phyloP scores from a whole-genome alignment of 2,888 invertebrate species.

The Bedellia somnulentella region DNA sequence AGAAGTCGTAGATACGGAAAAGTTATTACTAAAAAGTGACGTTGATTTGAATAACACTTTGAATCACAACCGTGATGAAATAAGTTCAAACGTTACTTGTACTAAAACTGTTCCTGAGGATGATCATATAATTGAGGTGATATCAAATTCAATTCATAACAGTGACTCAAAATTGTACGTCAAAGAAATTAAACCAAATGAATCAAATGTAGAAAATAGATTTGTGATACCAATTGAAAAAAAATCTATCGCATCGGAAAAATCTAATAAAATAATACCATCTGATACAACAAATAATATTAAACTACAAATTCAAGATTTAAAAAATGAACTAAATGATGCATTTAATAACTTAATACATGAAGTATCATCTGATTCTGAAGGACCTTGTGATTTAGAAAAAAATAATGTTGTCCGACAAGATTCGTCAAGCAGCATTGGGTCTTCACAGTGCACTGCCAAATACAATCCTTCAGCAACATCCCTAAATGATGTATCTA shows the following conservation, averaged over 20 bases:
- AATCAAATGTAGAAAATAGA: slow-evolving; percentile 5
- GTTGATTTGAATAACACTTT: slow-evolving; percentile 8
- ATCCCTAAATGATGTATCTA: slow-evolving; percentile 63
- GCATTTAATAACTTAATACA: slow-evolving; percentile 49
- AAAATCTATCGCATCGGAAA: slow-evolving; percentile 4
- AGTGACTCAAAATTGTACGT: slow-evolving; percentile 41
- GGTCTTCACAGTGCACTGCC: slow-evolving; percentile 71
- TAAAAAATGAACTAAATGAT: slow-evolving; percentile 49
- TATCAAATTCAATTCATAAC: slow-evolving; percentile 37
- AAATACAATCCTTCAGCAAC: slow-evolving; percentile 65
- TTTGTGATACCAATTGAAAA: not conserved
- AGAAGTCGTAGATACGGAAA: slow-evolving; percentile 48
- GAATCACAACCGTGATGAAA: not conserved
- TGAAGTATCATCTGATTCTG: slow-evolving; percentile 44
- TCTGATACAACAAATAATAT: slow-evolving; percentile 12
- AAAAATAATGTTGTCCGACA: slow-evolving; percentile 43
- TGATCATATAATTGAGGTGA: slow-evolving; percentile 21
- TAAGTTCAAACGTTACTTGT: too few species aligned
- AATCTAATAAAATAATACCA: slow-evolving; percentile 3
- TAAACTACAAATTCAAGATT: slow-evolving; percentile 40
- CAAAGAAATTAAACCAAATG: slow-evolving; percentile 25
- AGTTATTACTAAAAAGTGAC: slow-evolving; percentile 33
- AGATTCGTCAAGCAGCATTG: slow-evolving; percentile 64
- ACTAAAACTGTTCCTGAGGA: not conserved
- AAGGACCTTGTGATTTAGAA: slow-evolving; percentile 21